Evolutionary conservation across 2,888 invertebrate genomes (phyloP).

Genomic region (Lottia gigantea): DNA sequence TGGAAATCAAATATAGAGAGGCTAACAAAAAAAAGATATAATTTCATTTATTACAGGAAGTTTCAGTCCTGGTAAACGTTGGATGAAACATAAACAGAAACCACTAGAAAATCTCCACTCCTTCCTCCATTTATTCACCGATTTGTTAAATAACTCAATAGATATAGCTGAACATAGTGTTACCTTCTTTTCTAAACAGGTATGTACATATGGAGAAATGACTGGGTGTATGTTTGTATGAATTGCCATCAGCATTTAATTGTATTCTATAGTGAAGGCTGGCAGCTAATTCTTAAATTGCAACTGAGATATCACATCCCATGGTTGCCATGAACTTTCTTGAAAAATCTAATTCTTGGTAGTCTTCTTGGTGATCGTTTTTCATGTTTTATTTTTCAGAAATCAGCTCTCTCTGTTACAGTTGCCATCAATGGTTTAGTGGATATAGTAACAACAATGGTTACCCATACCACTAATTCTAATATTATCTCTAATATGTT

Average conservation of each 20-base stretch:
- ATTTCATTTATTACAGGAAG: constrained; percentile 14
- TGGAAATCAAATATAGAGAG: too few species aligned
- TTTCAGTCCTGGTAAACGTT: constrained; percentile 48
- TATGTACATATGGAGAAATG: too few species aligned
- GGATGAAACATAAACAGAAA: constrained; percentile 45
- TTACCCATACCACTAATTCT: constrained; percentile 46
- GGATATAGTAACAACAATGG: constrained; percentile 38
- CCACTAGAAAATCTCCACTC: constrained; percentile 59
- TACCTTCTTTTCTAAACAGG: too few species aligned
- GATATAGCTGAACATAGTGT: not conserved
- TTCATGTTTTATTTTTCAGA: constrained; percentile 29
- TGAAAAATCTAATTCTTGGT: too few species aligned
- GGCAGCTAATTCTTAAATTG: too few species aligned
- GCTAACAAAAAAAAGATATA: too few species aligned
- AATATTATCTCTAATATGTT: constrained; percentile 39
- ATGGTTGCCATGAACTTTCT: too few species aligned
- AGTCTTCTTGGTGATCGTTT: too few species aligned
- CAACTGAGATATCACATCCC: too few species aligned
- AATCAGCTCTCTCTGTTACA: constrained; percentile 29
- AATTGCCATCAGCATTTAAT: too few species aligned
- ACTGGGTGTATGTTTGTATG: too few species aligned
- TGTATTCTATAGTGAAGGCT: too few species aligned
- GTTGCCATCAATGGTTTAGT: constrained; percentile 35
- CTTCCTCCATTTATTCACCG: constrained; percentile 42
- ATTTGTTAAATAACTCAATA: constrained; percentile 18